Evolutionary conservation across 2,113 vertebrate genomes (phyloP).

Genomic region (Neofelis nebulosa): DNA sequence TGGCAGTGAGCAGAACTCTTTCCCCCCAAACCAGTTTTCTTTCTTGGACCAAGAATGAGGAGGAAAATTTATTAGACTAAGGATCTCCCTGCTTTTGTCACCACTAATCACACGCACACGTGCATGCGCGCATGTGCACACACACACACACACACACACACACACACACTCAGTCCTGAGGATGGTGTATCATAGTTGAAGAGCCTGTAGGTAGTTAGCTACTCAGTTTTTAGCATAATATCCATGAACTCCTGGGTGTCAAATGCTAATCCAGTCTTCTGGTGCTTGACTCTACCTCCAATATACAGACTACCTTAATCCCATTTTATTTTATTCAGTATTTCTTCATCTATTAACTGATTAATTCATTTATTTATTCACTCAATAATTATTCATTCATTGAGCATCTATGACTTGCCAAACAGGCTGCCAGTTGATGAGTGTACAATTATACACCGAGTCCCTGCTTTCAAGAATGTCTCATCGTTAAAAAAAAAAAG

Average conservation of each 20-base stretch:
- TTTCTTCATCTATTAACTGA: not conserved
- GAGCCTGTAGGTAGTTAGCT: not conserved
- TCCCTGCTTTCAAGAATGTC: not conserved
- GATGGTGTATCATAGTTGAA: not conserved
- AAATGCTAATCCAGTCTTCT: not conserved
- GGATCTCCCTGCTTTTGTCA: not conserved
- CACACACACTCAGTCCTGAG: not conserved
- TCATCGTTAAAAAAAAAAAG: not conserved
- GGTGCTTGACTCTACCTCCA: not conserved
- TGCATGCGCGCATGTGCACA: accelerated
- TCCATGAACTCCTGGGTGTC: not conserved
- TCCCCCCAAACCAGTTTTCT: not conserved
- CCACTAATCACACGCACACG: accelerated
- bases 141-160: not conserved
- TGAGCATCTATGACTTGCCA: not conserved
- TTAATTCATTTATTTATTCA: not conserved
- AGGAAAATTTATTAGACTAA: not conserved
- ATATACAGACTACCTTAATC: not conserved
- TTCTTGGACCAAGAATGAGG: not conserved
- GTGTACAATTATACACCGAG: not conserved
- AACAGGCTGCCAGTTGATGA: not conserved
- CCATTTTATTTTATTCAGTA: not conserved
- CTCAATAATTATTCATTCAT: not conserved
- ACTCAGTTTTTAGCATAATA: not conserved
- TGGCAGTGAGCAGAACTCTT: not conserved